Evolutionary conservation across 2,113 vertebrate species (phyloP), one percentile per base, ranked within the genome.

Genomic region (Pelvicachromis taeniatus): DNA sequence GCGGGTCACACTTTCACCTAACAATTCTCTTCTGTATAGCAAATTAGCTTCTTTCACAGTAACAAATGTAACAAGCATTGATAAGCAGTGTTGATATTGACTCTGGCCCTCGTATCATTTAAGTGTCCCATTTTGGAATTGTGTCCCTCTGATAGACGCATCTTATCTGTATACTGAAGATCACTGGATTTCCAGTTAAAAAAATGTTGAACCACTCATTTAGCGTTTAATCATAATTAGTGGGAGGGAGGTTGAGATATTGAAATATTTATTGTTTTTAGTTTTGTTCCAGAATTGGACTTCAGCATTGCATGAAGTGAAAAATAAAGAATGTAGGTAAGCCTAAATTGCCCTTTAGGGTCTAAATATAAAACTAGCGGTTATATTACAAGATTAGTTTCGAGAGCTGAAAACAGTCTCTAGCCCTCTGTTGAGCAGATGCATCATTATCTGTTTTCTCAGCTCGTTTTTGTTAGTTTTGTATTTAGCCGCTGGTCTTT

Each of bases 341-440:
- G 7, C 56, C 23, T 21, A 21, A 83, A 45, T 59, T 82, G 40
- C 61, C 48, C 82, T 88, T 68, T 38, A 17, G 77, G 78, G 55
- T 23, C 40, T 52, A 81, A 79, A 77, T 52, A 77, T 19, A 56
- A 85, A 61, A n/a, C 35, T 4, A 14, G 42, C 31, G 1, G 21
- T 84, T 6, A 6, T 63, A 26, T 61, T 52, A 35, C 42, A 83
- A 29, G 52, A 77, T 85, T 53, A 78, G 40, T 42, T 85, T 38
- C 33, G 73, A 80, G 52, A 42, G 38, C 35, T 85, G 77, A 81
- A 77, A 84, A 81, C 48, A 78, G 29, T 77, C 21, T 23, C 13
- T n/a, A 14, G 23, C 38, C 42, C 84, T 68, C 63, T 73, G 77
- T 42, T 75, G 80, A 90, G 80, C 65, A 81, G 70, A 87, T 83